Base-by-base conservation (phyloP, 2,797 vertebrate genomes). In the Ptychobarbus kaznakovi region DNA sequence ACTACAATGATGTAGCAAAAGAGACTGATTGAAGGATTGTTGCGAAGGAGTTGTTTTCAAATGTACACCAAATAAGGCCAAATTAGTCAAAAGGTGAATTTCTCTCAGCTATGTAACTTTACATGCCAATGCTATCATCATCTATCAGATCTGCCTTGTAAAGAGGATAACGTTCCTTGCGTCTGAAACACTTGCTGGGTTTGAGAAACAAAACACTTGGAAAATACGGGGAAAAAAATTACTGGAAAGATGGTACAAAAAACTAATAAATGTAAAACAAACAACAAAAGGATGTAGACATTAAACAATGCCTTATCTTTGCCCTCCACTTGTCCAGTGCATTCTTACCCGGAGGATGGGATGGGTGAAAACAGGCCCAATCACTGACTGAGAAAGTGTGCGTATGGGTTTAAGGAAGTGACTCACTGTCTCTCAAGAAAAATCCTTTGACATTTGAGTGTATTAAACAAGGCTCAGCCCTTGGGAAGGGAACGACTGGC, bases 391-490 rank as follows among this genome's bases (percentile, higher is more conserved):
- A 68, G n/a, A 83, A 83, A 76, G 10, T 77, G 58, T 66, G 72
- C 12, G 5, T 40, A 53, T 35, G 32, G 22, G 75, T 76, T 51
- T 75, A 83, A 76, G 61, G n/a, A 69, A 77, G 32, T 77, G 74
- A 76, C 70, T 76, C 77, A 66, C 46, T 46, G 42, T 13, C 32
- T 28, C 20, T 65, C 38, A 22, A n/a, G 13, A 73, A 46, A 46
- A 42, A 25, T 40, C n/a, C 58, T 81, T 80, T 81, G 82, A 66
- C 82, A 74, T 79, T 35, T 84, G 42, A 84, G 58, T 56, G 58
- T 12, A 84, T 87, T 68, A 81, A 73, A 80, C 38, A 49, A 68
- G 42, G 44, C 68, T 53, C 38, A 46, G 38, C 81, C 80, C 38
- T 58, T 38, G 22, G 53, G 16, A 83, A 46, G 44, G 13, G 49